A percentile compares a stretch with the other conserved stretches of the same genome.
phyloP scores from a whole-genome alignment of 2,888 invertebrate species.

The Phaedon cochleariae region DNA sequence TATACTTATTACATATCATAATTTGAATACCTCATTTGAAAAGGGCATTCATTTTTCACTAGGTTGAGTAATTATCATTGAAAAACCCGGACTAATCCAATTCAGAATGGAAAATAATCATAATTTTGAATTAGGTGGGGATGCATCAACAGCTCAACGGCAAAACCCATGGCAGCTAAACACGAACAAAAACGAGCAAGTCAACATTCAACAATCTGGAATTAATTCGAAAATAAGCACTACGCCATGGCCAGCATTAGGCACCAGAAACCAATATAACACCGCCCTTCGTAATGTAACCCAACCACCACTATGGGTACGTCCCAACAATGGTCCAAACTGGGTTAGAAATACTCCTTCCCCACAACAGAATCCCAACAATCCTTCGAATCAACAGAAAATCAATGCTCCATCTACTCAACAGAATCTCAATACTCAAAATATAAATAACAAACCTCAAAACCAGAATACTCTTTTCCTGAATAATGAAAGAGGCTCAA shows the following conservation, averaged over 20 bases:
- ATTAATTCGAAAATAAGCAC: conserved; percentile 34
- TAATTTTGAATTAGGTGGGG: conserved; percentile 6
- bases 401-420: not conserved
- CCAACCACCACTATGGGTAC: conserved; percentile 28
- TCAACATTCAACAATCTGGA: conserved; percentile 24
- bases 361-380: not conserved
- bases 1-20: no score
- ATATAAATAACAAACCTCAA: conserved; percentile 11
- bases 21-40: no score
- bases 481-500: conserved; percentile 28
- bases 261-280: conserved; percentile 32
- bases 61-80: no score
- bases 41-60: no score
- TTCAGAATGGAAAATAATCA: no score
- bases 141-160: not conserved
- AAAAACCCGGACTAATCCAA: no score
- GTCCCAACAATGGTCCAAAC: conserved; percentile 32
- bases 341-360: conserved; percentile 33
- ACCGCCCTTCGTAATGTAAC: conserved; percentile 21
- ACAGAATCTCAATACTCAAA: conserved; percentile 6
- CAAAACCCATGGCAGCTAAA: conserved; percentile 29
- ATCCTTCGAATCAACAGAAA: not conserved
- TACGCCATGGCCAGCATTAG: conserved; percentile 52
- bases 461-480: conserved; percentile 28
- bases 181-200: conserved; percentile 5